Conservation (phyloP, 2,888 invertebrate genomes). For the Heliconius charithonia region DNA sequence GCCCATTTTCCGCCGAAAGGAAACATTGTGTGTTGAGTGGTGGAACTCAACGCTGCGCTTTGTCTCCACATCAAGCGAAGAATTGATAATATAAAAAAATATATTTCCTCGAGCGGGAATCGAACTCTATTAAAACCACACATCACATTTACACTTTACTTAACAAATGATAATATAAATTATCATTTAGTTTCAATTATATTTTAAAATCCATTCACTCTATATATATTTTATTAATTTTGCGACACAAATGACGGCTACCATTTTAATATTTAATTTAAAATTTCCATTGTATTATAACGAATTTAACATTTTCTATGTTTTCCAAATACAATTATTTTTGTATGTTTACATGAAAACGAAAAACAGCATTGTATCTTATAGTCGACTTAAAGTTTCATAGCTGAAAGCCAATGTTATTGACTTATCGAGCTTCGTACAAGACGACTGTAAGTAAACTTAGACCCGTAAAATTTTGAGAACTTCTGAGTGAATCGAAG, state of each 20-base stretch:
- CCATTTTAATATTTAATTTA: too few relatives aligned
- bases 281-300: too few relatives aligned
- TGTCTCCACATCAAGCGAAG: not conserved
- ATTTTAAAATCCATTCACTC: too few relatives aligned
- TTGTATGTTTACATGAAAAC: not conserved
- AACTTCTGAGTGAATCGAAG: constrained; percentile 23
- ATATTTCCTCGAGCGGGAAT: too few relatives aligned
- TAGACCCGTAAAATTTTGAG: constrained; percentile 24
- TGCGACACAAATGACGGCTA: too few relatives aligned
- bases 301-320: too few relatives aligned
- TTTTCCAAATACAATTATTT: not conserved
- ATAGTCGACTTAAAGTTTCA: constrained; percentile 9
- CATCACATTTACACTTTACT: too few relatives aligned
- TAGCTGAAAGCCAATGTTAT: constrained; percentile 15
- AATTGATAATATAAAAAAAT: not conserved
- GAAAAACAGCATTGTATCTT: constrained; percentile 14
- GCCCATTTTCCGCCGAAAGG: not conserved
- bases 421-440: constrained; percentile 24
- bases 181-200: too few relatives aligned
- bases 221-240: too few relatives aligned
- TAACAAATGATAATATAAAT: too few relatives aligned
- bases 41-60: not conserved
- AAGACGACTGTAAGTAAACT: constrained; percentile 22
- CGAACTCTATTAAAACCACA: too few relatives aligned
- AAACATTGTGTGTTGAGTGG: not conserved